Evolutionary conservation across 2,797 vertebrate genomes (phyloP), one percentile per base, ranked within the genome.

Genomic region (Cephalopachus bancanus): DNA sequence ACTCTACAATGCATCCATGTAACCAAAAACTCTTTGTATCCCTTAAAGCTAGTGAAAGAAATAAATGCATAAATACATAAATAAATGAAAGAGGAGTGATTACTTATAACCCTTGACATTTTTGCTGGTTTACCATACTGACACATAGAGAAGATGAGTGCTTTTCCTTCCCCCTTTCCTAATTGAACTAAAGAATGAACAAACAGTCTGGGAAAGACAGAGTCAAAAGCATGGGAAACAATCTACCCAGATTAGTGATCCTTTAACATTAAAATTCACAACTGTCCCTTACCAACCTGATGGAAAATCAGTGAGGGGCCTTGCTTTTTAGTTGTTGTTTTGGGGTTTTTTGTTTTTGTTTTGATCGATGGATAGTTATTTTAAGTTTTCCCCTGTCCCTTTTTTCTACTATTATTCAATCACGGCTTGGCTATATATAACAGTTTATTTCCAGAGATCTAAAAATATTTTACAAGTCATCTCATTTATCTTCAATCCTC

Each of bases 401-500:
- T n/a, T 75, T 69, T 65, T 10, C 24, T 71, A 51, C 44, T 76
- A 49, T 49, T 89, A 76, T 91, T 87, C 37, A 83, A n/a, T 15
- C 62, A 28, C 64, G 30, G 4, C 37, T 94, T 88, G 37, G 17
- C 59, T 94, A 33, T 57, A n/a, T 26, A 59, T 24, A 76, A 17
- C 71, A 78, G 1, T 84, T 93, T 85, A 51, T 33, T 59, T 57
- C 11, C 62, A 89, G 26, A 85, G 62, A 88, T 44, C 44, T 89
- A 33, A 96, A 95, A 92, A 75, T 78, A 85, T 65, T 33, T 92
- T 20, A 44, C 51, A 53, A 67, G 12, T n/a, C 44, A 76, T 79
- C 33, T 89, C 26, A 65, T 91, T 97, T 94, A 55, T 92, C 33
- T 85, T 95, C 62, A 83, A 19, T 89, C 57, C 44, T 10, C 74